phyloP scores from a whole-genome alignment of 2,113 vertebrate species.

The Grus americana region DNA sequence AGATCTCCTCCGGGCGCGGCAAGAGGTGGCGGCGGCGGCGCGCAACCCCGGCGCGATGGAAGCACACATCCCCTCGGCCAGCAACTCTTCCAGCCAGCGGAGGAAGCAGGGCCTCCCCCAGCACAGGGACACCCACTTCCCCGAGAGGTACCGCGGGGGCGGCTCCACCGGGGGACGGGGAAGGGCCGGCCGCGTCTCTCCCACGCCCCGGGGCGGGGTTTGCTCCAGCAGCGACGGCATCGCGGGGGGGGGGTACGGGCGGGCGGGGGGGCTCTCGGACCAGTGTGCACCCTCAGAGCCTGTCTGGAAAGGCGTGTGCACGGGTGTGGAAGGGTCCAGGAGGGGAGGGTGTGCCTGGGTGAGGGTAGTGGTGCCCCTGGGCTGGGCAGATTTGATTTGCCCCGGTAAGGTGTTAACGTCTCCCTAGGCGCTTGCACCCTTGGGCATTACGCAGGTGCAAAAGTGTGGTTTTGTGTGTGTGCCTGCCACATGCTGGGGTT shows the following conservation, averaged over 20 bases:
- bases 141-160: constrained; percentile 81
- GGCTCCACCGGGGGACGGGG: background rate
- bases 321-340: background rate
- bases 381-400: background rate
- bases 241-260: background rate
- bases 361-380: background rate
- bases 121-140: constrained; percentile 88
- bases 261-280: no score
- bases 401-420: rapidly evolving
- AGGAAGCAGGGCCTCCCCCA: constrained; percentile 92
- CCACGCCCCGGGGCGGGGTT: background rate
- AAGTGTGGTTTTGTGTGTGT: rapidly evolving
- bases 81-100: constrained; percentile 82
- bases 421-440: background rate
- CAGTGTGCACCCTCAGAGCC: background rate
- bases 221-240: background rate
- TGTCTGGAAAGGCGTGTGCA: background rate
- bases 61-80: constrained; percentile 84
- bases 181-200: background rate
- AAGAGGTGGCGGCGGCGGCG: constrained; percentile 85
- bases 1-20: constrained; percentile 90
- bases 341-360: background rate
- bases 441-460: rapidly evolving
- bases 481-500: rapidly evolving
- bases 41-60: constrained; percentile 86